phyloP scores from a whole-genome alignment of 2,113 vertebrate species.

The Gracilinanus agilis region DNA sequence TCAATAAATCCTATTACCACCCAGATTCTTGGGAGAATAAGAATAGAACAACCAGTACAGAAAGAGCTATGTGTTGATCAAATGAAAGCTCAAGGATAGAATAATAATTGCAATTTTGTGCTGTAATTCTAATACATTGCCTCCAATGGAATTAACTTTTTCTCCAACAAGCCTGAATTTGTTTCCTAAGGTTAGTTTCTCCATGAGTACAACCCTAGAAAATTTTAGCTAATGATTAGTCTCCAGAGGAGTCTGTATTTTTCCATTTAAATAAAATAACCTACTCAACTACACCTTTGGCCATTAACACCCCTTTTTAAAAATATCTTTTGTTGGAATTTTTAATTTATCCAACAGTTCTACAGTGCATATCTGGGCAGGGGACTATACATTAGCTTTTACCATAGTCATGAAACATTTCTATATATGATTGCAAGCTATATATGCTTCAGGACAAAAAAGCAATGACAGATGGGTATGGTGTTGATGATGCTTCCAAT shows the following conservation, averaged over 20 bases:
- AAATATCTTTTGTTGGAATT: constrained; percentile 59
- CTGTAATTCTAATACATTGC: constrained; percentile 53
- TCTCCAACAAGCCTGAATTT: neutral
- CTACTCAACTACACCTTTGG: constrained; percentile 45
- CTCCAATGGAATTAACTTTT: constrained; percentile 40
- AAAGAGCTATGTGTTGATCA: constrained; percentile 13
- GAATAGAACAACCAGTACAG: constrained; percentile 16
- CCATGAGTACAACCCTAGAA: neutral
- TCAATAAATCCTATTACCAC: neutral
- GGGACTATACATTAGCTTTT: constrained; percentile 33
- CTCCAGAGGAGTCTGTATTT: constrained; percentile 31
- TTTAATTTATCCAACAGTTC: constrained; percentile 56
- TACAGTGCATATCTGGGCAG: constrained; percentile 27
- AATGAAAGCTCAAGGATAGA: constrained; percentile 58
- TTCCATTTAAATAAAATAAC: constrained; percentile 55
- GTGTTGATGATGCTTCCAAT: constrained; percentile 27
- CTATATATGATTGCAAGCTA: constrained; percentile 27
- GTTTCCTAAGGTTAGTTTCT: constrained; percentile 46
- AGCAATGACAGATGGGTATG: constrained; percentile 41
- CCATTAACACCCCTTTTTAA: constrained; percentile 41
- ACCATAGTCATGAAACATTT: constrained; percentile 36
- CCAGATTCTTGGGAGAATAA: neutral
- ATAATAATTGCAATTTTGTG: constrained; percentile 41
- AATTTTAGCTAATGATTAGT: constrained; percentile 42
- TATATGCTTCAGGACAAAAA: constrained; percentile 38